Evolutionary conservation across 2,113 vertebrate species (phyloP).

Genomic region (Crotophaga sulcirostris): DNA sequence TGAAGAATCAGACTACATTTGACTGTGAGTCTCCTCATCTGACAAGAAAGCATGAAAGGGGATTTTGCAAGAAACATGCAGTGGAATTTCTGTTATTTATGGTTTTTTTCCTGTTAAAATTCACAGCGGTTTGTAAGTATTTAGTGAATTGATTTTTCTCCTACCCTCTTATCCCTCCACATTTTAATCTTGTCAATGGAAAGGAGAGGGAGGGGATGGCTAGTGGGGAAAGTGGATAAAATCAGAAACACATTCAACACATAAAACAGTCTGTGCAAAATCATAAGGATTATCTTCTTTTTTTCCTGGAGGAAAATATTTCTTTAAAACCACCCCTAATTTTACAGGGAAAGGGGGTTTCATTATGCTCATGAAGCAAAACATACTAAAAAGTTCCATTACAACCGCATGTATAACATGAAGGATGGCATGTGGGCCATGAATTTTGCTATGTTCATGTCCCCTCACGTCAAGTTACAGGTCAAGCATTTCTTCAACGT

Average conservation of each 20-base stretch:
- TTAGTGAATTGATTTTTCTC: background rate
- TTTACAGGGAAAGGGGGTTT: background rate
- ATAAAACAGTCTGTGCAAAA: background rate
- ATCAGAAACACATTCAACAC: background rate
- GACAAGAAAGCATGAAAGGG: background rate
- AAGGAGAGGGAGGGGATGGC: background rate
- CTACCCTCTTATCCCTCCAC: background rate
- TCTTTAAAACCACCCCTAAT: background rate
- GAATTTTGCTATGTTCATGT: background rate
- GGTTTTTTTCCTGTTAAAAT: background rate
- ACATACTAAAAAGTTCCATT: background rate
- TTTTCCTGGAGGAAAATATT: background rate
- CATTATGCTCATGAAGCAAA: background rate
- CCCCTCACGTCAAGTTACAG: background rate
- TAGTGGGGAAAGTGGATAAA: background rate
- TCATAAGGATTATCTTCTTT: background rate
- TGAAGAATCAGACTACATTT: background rate
- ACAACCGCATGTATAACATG: rapidly evolving
- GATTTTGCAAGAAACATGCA: background rate
- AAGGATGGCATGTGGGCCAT: background rate
- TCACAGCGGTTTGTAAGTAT: background rate
- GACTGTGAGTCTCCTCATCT: background rate
- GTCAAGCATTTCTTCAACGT: background rate
- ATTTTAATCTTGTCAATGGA: background rate
- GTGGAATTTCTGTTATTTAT: constrained; percentile 1